Evolutionary conservation across 2,113 vertebrate genomes (phyloP), one percentile per base, ranked within the genome.

Genomic region (Heteronetta atricapilla): DNA sequence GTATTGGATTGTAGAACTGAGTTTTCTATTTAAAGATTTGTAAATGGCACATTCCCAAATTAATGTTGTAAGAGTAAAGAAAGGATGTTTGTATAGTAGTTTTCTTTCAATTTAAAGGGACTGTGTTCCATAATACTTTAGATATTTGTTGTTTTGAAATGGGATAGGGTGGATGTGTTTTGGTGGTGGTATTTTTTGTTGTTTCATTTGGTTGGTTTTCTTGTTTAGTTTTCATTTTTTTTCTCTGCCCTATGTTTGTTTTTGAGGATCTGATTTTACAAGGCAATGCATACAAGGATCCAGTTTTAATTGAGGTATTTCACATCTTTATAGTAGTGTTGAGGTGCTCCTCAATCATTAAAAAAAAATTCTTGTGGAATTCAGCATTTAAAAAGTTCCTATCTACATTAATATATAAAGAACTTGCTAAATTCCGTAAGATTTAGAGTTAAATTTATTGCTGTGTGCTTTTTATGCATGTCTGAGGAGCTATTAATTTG

Each of bases 181-280:
- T 22, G n/a, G 5, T 77, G 55, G 64, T 13, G 4, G n/a, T 50
- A 28, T 52, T 26, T 52, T 33, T 33, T 31, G 15, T 23, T 50
- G 10, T 50, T 50, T 23, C 22, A 23, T 23, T 50, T 50, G 48
- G 21, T 50, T 12, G 12, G 4, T 48, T 58, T 34, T 16, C n/a
- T 67, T 25, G 8, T 22, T 87, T 87, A 66, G 26, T 82, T 88
- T 89, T 89, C 20, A 77, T 94, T 91, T 84, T 87, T 82, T 96
- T 74, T n/a, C 63, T 92, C 14, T 95, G 34, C 87, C 40, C 36
- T 93, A 0, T 97, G 53, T 97, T 97, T 98, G 69, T 97, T 97
- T 98, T 97, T 89, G 97, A 99, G 99, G 99, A 99, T 98, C 97
- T 98, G 93, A 98, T 99, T 98, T 99, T 99, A 96, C 98, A 98